Conservation (phyloP, 2,113 vertebrate species). For the Trichomycterus rosablanca region DNA sequence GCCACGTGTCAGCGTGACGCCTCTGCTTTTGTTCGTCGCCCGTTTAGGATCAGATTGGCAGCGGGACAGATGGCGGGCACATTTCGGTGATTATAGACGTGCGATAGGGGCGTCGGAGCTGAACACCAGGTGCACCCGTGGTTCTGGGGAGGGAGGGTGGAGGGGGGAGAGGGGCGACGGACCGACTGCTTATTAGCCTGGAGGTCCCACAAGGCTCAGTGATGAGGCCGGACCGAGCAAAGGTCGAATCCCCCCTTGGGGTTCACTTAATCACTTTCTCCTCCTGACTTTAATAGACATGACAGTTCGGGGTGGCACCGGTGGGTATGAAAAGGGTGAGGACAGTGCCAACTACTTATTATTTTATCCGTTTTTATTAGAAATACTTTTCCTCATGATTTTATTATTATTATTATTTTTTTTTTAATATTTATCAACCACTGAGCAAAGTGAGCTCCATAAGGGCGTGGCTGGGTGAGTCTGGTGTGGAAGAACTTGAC, state of each 20-base stretch:
- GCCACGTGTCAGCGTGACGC: slow-evolving; percentile 22
- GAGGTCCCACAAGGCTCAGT: neutral
- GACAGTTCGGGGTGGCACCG: too few relatives aligned
- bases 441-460: too few relatives aligned
- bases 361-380: too few relatives aligned
- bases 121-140: slow-evolving; percentile 30
- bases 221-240: slow-evolving; percentile 9
- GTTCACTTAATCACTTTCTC: slow-evolving; percentile 6
- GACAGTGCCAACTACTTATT: too few relatives aligned
- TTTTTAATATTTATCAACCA: too few relatives aligned
- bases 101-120: slow-evolving; percentile 31
- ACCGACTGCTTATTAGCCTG: slow-evolving; percentile 5
- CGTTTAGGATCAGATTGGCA: neutral
- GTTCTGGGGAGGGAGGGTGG: neutral
- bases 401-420: too few relatives aligned
- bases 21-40: slow-evolving; percentile 29
- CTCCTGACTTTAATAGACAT: too few relatives aligned
- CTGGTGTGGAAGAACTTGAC: too few relatives aligned
- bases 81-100: slow-evolving; percentile 36
- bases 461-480: too few relatives aligned
- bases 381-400: too few relatives aligned
- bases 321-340: too few relatives aligned
- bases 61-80: slow-evolving; percentile 37
- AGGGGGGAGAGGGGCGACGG: slow-evolving; percentile 3
- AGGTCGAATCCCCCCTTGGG: slow-evolving; percentile 1